Base-by-base conservation (phyloP, 2,888 invertebrate species). In the Petrophora chlorosata region DNA sequence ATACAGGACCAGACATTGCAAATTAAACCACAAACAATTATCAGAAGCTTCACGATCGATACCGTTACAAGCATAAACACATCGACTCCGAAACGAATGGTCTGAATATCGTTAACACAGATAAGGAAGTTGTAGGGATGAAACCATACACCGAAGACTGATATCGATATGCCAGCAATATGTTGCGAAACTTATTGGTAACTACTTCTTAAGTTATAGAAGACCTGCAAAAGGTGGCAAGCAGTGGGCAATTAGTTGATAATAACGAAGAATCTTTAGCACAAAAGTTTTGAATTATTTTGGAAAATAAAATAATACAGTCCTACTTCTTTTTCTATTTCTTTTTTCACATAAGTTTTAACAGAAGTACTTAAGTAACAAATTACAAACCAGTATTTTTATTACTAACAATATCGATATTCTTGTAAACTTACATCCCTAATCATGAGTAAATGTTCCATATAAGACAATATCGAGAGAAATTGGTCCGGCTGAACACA, bases 401-500 rank as follows among this genome's bases (percentile, higher is more conserved):
- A n/a, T n/a, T n/a, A n/a, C n/a, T n/a, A n/a, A n/a, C n/a, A 9
- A 10, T 13, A 43, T 49, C 43, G 49, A 49, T 39, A 43, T n/a
- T n/a, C n/a, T n/a, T 10, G 0, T 32, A 2, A 5, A 2, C 8
- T 12, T 1, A n/a, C 43, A 43, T 39, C 49, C 14, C 39, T 40
- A 44, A 14, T 4, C 9, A 53, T 67, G 65, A 67, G 61, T 63
- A 63, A 67, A 56, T 54, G 50, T 39, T 41, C 62, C 65, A 52
- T 62, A 64, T 53, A 53, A 49, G 53, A 48, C 45, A 45, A 49
- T 53, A 49, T 49, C 49, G 40, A 39, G 53, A 56, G 62, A 65
- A 69, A 67, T 70, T 68, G 64, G 63, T 49, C 41, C 59, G 54
- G 56, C 53, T 53, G 62, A 51, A 64, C 63, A 66, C 56, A 59